Evolutionary conservation across 2,888 invertebrate genomes (phyloP), one percentile per base, ranked within the genome.

Genomic region (Pristionchus mayeri): DNA sequence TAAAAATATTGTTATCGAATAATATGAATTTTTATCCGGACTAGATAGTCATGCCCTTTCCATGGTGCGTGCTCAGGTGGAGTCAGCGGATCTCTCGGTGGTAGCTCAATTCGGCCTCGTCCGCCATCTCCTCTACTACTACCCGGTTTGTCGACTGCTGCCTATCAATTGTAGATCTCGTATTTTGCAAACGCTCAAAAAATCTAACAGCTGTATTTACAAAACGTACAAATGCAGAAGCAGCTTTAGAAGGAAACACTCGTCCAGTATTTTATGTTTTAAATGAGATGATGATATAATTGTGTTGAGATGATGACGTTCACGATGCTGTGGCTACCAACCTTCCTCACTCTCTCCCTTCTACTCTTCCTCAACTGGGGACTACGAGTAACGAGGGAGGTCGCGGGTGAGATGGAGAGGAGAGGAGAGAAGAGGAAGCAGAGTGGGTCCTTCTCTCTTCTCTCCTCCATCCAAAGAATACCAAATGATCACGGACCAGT

Each of bases 41-140:
- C n/a, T n/a, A n/a, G n/a, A n/a, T n/a, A n/a, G n/a, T n/a, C n/a
- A n/a, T n/a, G n/a, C n/a, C n/a, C n/a, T n/a, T n/a, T n/a, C n/a
- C n/a, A n/a, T n/a, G n/a, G n/a, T n/a, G n/a, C n/a, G n/a, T n/a
- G n/a, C n/a, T n/a, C 83, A 90, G 90, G 85, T 89, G 34, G 90
- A 90, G 79, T 84, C 87, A 21, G 89, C 89, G 18, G 84, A 87
- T 24, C 63, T 90, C 6, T 78, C 87, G 13, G 86, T 91, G n/a
- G 85, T 87, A 18, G 91, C 91, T 9, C 86, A 90, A 76, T 89
- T 91, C 79, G 91, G 91, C 11, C 79, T 91, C 3, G 86, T 89
- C 30, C 86, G 88, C 3, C 88, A 89, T 76, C 85, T 92, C 37
- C 79, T 92, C 2, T 90, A 90, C 85, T 88, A 90, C 57, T 92